phyloP scores from a whole-genome alignment of 2,113 vertebrate genomes.

The Rhinolophus ferrumequinum region DNA sequence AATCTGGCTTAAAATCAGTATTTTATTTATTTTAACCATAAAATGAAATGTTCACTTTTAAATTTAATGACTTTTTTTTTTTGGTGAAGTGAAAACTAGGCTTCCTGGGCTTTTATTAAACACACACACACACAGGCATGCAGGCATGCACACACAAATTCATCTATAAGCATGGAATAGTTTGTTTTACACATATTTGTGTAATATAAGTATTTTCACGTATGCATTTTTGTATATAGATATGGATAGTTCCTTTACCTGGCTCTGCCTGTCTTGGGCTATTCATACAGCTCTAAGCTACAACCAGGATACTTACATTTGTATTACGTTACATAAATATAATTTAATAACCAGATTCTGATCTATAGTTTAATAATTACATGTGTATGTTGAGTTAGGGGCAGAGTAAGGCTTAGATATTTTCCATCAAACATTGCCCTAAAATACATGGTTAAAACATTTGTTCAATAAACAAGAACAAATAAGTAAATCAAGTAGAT shows the following conservation, averaged over 20 bases:
- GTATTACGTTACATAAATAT: neutral
- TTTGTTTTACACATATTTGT: neutral
- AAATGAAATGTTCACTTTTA: neutral
- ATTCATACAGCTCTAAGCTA: neutral
- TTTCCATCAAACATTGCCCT: neutral
- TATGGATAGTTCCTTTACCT: neutral
- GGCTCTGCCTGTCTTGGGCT: neutral
- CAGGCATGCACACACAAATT: neutral
- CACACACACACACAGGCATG: neutral
- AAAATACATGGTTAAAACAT: neutral
- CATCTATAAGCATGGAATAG: neutral
- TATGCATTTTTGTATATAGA: neutral
- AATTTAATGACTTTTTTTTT: neutral
- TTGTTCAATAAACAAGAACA: neutral
- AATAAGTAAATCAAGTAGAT: neutral
- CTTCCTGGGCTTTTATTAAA: neutral
- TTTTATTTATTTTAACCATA: neutral
- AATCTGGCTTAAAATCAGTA: neutral
- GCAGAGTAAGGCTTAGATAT: neutral
- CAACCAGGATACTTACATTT: neutral
- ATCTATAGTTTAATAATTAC: neutral
- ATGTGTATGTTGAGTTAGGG: neutral
- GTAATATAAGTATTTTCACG: neutral
- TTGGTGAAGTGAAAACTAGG: neutral
- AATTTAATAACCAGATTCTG: neutral